Evolutionary conservation across 2,113 vertebrate species (phyloP).

Genomic region (Symphodus melops): DNA sequence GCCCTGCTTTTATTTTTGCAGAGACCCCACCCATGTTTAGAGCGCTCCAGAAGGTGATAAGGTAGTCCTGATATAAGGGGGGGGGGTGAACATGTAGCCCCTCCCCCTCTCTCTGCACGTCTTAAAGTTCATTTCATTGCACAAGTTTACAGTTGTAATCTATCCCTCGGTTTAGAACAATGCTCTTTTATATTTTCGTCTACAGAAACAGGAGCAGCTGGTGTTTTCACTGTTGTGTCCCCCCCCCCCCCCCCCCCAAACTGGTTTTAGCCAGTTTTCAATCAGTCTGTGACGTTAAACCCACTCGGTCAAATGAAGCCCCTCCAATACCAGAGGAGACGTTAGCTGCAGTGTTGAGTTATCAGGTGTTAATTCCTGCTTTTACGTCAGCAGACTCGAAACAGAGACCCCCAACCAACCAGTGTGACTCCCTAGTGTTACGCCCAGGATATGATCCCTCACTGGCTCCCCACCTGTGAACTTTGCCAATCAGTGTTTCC

Average conservation of each 20-base stretch:
- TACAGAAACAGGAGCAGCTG: slow-evolving; percentile 2
- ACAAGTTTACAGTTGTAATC: not conserved
- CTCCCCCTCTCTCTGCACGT: not conserved
- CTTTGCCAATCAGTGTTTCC: not conserved
- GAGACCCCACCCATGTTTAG: slow-evolving; percentile 52
- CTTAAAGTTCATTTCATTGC: too few relatives aligned
- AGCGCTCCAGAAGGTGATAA: slow-evolving; percentile 52
- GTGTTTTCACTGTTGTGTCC: not conserved
- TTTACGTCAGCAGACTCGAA: slow-evolving; percentile 8
- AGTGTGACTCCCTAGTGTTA: not conserved
- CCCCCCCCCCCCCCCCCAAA: not conserved
- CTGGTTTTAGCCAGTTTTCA: slow-evolving; percentile 1
- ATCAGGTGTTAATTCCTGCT: not conserved
- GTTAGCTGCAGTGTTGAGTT: not conserved
- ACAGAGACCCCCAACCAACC: not conserved
- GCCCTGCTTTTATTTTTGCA: slow-evolving; percentile 49
- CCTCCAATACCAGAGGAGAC: not conserved
- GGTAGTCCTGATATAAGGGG: slow-evolving; percentile 25
- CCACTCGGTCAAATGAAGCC: not conserved
- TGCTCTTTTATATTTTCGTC: not conserved
- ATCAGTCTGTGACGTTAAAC: not conserved
- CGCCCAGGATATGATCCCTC: slow-evolving; percentile 10
- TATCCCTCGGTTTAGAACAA: not conserved
- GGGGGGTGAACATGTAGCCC: not conserved
- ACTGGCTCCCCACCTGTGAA: slow-evolving; percentile 1